These are phyloP conservation scores for Ceratina japonica DNA, from an alignment of 1,140 invertebrate species.

Conservation along the genomic window DNA sequence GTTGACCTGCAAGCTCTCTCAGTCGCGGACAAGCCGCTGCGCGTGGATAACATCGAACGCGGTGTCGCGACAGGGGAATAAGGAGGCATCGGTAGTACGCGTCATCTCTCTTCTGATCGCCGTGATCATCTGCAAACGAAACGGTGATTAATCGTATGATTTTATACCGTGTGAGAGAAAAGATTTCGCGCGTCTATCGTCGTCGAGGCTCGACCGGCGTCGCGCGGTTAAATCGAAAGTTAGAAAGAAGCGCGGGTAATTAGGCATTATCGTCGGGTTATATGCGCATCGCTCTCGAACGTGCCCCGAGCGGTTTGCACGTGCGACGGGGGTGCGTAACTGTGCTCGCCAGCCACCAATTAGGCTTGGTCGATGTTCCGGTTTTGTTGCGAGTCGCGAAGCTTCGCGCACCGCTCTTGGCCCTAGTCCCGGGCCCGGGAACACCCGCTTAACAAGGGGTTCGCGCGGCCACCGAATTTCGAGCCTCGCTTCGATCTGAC, in stretches of 20 bases:
- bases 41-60: constrained; percentile 58
- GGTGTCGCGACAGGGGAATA: constrained; percentile 39
- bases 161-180: not conserved
- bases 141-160: constrained; percentile 8
- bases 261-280: not conserved
- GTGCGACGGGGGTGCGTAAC: not conserved
- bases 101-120: no score
- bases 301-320: not conserved
- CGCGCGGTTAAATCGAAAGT: constrained; percentile 21
- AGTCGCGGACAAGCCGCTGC: constrained; percentile 70
- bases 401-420: not conserved
- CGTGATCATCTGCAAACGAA: not conserved
- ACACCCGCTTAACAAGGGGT: not conserved
- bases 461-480: not conserved
- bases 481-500: not conserved
- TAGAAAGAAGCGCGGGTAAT: not conserved
- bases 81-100: not conserved
- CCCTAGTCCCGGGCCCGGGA: not conserved
- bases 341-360: not conserved
- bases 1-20: constrained; percentile 65
- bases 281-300: not conserved
- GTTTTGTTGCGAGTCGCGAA: not conserved
- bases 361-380: not conserved
- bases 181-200: not conserved
- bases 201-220: not conserved